Evolutionary conservation across 64 coral and sea anemone species (phyloP).

Genomic region (Porites australiensis): DNA sequence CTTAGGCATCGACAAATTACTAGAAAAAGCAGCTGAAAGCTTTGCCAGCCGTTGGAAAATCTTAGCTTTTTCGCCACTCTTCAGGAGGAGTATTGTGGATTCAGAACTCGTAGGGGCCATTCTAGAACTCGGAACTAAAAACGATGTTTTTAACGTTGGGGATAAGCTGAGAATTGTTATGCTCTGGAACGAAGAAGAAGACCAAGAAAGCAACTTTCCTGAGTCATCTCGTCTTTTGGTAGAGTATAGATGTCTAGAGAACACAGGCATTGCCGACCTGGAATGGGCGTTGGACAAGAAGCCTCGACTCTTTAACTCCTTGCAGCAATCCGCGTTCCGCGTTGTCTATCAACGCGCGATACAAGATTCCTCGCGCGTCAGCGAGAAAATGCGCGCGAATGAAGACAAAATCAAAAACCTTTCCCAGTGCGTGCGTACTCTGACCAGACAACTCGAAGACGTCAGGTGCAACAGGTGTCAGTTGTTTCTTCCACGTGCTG

Average conservation of each 20-base stretch:
- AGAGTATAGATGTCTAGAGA: slow-evolving; percentile 87
- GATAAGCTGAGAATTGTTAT: slow-evolving; percentile 89
- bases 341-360: slow-evolving; percentile 74
- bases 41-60: slow-evolving; percentile 94
- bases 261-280: slow-evolving; percentile 68
- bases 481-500: slow-evolving; percentile 82
- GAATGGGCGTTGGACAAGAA: slow-evolving; percentile 94
- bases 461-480: slow-evolving; percentile 90
- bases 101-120: slow-evolving; percentile 76
- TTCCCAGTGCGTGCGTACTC: slow-evolving; percentile 85
- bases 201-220: slow-evolving; percentile 19
- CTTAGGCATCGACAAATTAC: slow-evolving; percentile 82
- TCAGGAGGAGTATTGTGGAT: slow-evolving; percentile 85
- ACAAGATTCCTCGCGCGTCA: slow-evolving; percentile 55
- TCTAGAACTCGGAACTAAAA: slow-evolving; percentile 87
- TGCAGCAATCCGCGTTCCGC: slow-evolving; percentile 80
- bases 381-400: slow-evolving; percentile 68
- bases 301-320: slow-evolving; percentile 49
- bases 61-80: slow-evolving; percentile 70
- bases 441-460: slow-evolving; percentile 95
- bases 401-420: slow-evolving; percentile 91
- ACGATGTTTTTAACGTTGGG: slow-evolving; percentile 79
- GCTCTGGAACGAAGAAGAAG: slow-evolving; percentile 89
- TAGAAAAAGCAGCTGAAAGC: slow-evolving; percentile 60
- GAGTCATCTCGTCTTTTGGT: slow-evolving; percentile 72